These are phyloP conservation scores for Nothocercus julius DNA, from an alignment of 2,113 vertebrate species.

Conservation along the genomic window DNA sequence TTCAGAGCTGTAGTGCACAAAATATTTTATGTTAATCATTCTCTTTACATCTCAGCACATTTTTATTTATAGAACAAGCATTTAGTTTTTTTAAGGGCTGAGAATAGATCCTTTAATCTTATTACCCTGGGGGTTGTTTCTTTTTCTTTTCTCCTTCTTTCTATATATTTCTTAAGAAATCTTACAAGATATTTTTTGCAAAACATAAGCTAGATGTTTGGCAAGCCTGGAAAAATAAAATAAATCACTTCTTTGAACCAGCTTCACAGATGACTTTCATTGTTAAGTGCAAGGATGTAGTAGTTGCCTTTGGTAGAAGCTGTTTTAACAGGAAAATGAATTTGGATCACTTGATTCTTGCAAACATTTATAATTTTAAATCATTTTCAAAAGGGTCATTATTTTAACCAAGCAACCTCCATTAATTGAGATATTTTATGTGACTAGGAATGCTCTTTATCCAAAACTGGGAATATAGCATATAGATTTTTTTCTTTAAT, in stretches of 20 bases:
- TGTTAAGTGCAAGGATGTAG: not conserved
- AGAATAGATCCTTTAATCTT: not conserved
- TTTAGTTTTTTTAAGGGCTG: not conserved
- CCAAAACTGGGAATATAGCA: not conserved
- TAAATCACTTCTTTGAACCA: not conserved
- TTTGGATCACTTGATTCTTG: accelerated
- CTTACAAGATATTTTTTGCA: not conserved
- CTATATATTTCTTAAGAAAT: not conserved
- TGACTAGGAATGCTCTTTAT: not conserved
- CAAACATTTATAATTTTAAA: not conserved
- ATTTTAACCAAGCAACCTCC: not conserved
- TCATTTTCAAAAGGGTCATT: not conserved
- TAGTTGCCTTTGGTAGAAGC: not conserved
- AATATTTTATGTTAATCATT: not conserved
- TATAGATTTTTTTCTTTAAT: not conserved
- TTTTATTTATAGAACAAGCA: not conserved
- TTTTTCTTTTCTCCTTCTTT: not conserved
- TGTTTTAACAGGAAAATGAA: not conserved
- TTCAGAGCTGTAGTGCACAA: not conserved
- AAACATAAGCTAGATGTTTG: not conserved
- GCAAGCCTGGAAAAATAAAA: not conserved
- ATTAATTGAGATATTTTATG: not conserved
- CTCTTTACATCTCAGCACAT: not conserved
- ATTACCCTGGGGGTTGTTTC: not conserved
- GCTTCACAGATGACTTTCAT: not conserved